These are phyloP conservation scores for Grammomys dolichurus DNA, from an alignment of 2,113 vertebrate species.

Conservation along the genomic window DNA sequence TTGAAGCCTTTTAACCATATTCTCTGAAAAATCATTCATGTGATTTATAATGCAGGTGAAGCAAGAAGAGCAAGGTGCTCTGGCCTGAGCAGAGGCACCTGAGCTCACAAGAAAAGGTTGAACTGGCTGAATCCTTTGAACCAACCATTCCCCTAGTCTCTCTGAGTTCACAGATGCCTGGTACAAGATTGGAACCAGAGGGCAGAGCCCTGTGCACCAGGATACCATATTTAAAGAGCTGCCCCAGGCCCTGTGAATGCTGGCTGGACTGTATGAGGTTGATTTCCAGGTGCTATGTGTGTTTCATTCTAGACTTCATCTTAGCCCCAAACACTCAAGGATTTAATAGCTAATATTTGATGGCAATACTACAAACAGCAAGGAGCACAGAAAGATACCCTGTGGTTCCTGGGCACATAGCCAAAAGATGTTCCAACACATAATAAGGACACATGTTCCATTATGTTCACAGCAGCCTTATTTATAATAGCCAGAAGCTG, in stretches of 20 bases:
- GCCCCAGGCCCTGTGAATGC: background rate
- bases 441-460: too few species aligned
- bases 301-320: background rate
- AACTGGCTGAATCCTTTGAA: background rate
- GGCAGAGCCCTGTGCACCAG: background rate
- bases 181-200: background rate
- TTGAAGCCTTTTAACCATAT: background rate
- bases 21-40: background rate
- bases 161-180: background rate
- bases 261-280: background rate
- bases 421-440: too few species aligned
- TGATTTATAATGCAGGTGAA: background rate
- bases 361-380: background rate
- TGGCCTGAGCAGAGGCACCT: background rate
- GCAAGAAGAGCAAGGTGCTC: background rate
- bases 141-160: background rate
- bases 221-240: background rate
- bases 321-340: background rate
- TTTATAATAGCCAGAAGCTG: too few species aligned
- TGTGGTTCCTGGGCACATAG: background rate
- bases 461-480: too few species aligned
- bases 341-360: background rate
- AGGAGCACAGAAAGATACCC: background rate
- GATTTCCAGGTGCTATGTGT: background rate
- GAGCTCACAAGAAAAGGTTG: background rate